Conservation (phyloP, 2,113 vertebrate genomes). For the Gopherus evgoodei region DNA sequence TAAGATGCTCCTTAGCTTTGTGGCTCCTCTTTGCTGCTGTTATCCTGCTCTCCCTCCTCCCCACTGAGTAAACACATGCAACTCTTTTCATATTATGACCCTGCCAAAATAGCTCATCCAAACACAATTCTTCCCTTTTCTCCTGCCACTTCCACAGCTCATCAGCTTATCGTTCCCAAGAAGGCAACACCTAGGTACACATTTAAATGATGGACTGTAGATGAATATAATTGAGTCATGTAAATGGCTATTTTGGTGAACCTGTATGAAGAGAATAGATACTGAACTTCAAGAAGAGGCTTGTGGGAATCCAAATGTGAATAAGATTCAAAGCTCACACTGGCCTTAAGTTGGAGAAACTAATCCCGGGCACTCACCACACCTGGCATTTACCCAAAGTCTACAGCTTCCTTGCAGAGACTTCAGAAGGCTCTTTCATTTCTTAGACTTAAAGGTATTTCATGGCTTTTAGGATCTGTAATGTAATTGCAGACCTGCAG, state of each 20-base stretch:
- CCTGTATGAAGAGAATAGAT: not conserved
- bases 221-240: not conserved
- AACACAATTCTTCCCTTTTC: not conserved
- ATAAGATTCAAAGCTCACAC: not conserved
- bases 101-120: not conserved
- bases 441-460: not conserved
- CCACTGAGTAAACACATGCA: not conserved
- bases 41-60: not conserved
- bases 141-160: not conserved
- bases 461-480: not conserved
- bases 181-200: not conserved
- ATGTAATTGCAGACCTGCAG: not conserved
- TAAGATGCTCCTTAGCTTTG: not conserved
- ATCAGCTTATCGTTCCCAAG: not conserved
- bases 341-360: not conserved
- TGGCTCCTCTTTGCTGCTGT: not conserved
- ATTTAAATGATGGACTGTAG: not conserved
- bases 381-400: not conserved
- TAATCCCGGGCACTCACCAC: not conserved
- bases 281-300: fast-evolving
- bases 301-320: not conserved
- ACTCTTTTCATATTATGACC: not conserved
- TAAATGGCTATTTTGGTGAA: not conserved
- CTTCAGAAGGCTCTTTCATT: not conserved
- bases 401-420: not conserved